phyloP scores from a whole-genome alignment of 2,888 invertebrate genomes.

The Xiphydria camelus region DNA sequence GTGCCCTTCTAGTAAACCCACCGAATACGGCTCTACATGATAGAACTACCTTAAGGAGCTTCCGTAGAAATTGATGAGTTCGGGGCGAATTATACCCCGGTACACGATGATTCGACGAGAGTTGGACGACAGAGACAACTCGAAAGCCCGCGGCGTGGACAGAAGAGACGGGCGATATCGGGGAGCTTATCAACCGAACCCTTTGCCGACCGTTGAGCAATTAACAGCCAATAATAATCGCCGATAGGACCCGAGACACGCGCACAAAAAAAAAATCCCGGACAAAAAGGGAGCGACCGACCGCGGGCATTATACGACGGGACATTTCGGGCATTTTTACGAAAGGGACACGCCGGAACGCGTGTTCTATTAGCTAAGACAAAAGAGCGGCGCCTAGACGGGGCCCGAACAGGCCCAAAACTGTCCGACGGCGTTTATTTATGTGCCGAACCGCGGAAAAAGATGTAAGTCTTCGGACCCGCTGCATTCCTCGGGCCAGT shows the following conservation, averaged over 20 bases:
- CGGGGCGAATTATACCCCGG: no score
- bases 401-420: constrained; percentile 33
- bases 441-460: constrained; percentile 55
- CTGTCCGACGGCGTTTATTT: constrained; percentile 54
- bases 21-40: no score
- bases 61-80: no score
- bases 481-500: constrained; percentile 48
- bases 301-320: constrained; percentile 52
- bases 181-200: constrained; percentile 28
- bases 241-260: constrained; percentile 23
- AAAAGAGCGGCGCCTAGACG: constrained; percentile 57
- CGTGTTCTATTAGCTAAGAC: constrained; percentile 58
- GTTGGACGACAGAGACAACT: no score
- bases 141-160: background rate
- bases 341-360: constrained; percentile 53
- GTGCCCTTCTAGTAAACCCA: no score
- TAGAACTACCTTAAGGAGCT: no score
- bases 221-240: constrained; percentile 49
- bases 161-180: constrained; percentile 6
- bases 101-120: no score
- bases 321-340: constrained; percentile 54
- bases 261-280: background rate
- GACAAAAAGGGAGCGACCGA: constrained; percentile 20
- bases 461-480: constrained; percentile 52
- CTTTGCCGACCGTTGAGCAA: constrained; percentile 39